phyloP scores from a whole-genome alignment of 2,113 vertebrate species.

The Origma solitaria region DNA sequence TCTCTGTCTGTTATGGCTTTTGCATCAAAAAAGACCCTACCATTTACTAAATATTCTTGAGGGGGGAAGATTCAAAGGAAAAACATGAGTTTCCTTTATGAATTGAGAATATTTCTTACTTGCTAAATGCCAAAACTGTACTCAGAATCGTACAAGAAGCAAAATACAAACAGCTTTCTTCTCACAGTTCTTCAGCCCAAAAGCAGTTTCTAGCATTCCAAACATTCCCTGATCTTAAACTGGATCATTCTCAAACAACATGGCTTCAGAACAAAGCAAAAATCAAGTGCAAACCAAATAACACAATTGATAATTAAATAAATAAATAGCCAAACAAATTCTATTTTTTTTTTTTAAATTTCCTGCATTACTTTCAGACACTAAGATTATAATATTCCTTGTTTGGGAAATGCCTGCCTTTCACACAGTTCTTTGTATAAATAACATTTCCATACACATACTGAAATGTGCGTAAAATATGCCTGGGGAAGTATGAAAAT shows the following conservation, averaged over 20 bases:
- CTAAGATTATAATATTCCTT: background rate
- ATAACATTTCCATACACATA: background rate
- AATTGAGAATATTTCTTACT: background rate
- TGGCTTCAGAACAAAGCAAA: constrained; percentile 40
- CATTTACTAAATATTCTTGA: background rate
- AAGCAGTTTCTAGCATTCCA: background rate
- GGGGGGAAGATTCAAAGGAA: background rate
- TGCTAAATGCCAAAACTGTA: background rate
- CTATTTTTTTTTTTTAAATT: background rate
- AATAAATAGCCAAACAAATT: background rate
- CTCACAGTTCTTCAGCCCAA: background rate
- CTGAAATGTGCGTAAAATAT: background rate
- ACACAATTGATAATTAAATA: background rate
- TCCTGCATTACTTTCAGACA: background rate
- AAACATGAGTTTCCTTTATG: background rate
- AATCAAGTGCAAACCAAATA: background rate
- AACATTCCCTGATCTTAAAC: background rate
- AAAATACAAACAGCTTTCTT: background rate
- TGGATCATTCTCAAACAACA: background rate
- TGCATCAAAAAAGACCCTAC: background rate
- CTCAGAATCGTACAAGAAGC: background rate
- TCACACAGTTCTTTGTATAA: background rate
- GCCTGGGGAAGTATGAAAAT: constrained; percentile 8
- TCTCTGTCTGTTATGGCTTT: background rate
- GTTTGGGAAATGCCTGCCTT: background rate